A percentile compares a stretch with the other conserved stretches of the same genome.
Evolutionary conservation across 2,113 vertebrate species (phyloP).

Genomic region (Pogona vitticeps): DNA sequence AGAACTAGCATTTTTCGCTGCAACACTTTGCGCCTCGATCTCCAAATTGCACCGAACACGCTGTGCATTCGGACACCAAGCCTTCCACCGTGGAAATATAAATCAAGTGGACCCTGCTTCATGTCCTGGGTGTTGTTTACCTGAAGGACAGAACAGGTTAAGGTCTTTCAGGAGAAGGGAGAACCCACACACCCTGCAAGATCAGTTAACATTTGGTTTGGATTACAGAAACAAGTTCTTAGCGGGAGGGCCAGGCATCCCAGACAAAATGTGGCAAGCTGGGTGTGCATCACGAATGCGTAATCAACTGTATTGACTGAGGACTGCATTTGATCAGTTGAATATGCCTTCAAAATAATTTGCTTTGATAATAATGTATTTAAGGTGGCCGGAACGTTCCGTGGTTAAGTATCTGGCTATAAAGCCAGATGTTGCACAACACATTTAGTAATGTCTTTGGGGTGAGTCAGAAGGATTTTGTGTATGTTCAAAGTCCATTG

Average conservation of each 20-base stretch:
- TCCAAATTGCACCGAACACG: slow-evolving; percentile 28
- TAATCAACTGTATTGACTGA: background rate
- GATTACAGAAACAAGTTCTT: slow-evolving; percentile 56
- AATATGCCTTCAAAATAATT: slow-evolving; percentile 33
- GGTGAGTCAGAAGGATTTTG: too few relatives aligned
- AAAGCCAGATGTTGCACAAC: too few relatives aligned
- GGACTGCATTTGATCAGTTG: slow-evolving; percentile 9
- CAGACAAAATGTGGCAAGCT: slow-evolving; percentile 52
- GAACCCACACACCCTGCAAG: background rate
- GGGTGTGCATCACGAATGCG: background rate
- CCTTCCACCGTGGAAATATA: slow-evolving; percentile 40
- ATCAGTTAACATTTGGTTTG: slow-evolving; percentile 57
- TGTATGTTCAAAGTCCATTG: too few relatives aligned
- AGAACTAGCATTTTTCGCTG: slow-evolving; percentile 19
- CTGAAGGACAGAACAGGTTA: slow-evolving; percentile 33
- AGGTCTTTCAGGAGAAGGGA: slow-evolving; percentile 50
- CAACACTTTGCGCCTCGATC: background rate
- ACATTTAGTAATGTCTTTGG: too few relatives aligned
- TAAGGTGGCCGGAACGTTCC: too few relatives aligned
- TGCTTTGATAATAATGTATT: slow-evolving; percentile 38
- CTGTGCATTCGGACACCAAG: slow-evolving; percentile 33
- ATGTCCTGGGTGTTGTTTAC: slow-evolving; percentile 53
- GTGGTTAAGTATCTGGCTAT: too few relatives aligned
- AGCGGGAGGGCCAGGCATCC: slow-evolving; percentile 41
- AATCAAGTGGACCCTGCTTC: slow-evolving; percentile 59